Conservation (phyloP, 1,140 invertebrate genomes). For the Ceratitis capitata region DNA sequence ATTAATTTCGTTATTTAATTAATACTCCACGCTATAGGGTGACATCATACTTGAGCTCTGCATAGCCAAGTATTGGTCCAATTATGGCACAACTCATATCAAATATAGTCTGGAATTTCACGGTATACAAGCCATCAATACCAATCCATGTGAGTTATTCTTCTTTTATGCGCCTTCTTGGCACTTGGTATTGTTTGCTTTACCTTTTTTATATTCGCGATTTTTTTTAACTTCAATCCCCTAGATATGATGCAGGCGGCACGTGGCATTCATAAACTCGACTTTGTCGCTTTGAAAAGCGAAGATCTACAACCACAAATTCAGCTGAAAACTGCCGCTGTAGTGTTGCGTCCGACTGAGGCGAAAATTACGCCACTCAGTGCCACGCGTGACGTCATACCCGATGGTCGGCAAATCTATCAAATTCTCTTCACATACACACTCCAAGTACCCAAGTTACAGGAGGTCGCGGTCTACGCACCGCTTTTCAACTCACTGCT, state of each 20-base stretch:
- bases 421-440: constrained; percentile 87
- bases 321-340: constrained; percentile 80
- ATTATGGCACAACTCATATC: constrained; percentile 78
- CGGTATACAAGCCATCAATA: constrained; percentile 78
- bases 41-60: constrained; percentile 81
- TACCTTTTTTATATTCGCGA: neutral
- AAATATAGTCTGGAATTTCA: constrained; percentile 84
- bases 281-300: constrained; percentile 76
- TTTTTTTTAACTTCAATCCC: neutral
- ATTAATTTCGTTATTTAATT: neutral
- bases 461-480: constrained; percentile 78
- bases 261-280: constrained; percentile 80
- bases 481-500: constrained; percentile 85
- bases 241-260: constrained; percentile 74
- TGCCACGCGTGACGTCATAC: constrained; percentile 81
- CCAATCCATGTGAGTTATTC: constrained; percentile 65
- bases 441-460: constrained; percentile 83
- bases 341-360: constrained; percentile 83
- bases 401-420: constrained; percentile 87
- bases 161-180: neutral
- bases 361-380: constrained; percentile 80
- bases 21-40: constrained; percentile 15
- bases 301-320: constrained; percentile 84
- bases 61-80: constrained; percentile 95
- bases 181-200: neutral